Conservation (phyloP, 2,113 vertebrate genomes). For the Tricholaema leucomelas region DNA sequence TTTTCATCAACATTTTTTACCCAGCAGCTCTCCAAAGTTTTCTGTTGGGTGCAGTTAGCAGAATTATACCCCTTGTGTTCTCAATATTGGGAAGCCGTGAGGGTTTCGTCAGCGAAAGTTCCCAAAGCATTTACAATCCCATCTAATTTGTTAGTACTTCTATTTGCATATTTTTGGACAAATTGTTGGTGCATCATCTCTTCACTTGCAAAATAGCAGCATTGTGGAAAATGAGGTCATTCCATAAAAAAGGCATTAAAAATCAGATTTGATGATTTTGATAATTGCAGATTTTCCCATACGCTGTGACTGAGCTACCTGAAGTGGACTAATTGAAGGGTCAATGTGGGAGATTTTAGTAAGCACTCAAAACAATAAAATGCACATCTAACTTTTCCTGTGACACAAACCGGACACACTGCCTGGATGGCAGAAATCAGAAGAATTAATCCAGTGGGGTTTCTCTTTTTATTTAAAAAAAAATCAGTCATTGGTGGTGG, state of each 20-base stretch:
- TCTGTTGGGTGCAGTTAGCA: not conserved
- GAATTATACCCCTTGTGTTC: not conserved
- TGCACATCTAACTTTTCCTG: not conserved
- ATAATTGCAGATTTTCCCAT: not conserved
- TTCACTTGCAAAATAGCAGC: not conserved
- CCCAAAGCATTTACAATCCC: not conserved
- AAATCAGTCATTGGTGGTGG: not conserved
- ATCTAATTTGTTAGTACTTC: not conserved
- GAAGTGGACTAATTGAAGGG: not conserved
- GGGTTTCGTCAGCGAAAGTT: not conserved
- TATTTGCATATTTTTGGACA: not conserved
- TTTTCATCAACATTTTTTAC: not conserved
- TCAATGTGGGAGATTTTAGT: not conserved
- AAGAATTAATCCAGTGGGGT: not conserved
- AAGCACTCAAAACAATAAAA: not conserved
- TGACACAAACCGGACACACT: not conserved
- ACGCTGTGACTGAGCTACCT: not conserved
- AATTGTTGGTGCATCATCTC: not conserved
- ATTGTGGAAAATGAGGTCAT: not conserved
- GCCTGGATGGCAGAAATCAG: not conserved
- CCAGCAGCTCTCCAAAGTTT: not conserved
- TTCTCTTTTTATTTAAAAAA: not conserved
- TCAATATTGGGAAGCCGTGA: fast-evolving
- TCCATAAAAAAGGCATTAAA: not conserved
- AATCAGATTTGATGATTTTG: not conserved